Percentiles rank a stretch among this genome's conserved stretches.
phyloP scores from a whole-genome alignment of 2,888 invertebrate species.

The Adineta ricciae region DNA sequence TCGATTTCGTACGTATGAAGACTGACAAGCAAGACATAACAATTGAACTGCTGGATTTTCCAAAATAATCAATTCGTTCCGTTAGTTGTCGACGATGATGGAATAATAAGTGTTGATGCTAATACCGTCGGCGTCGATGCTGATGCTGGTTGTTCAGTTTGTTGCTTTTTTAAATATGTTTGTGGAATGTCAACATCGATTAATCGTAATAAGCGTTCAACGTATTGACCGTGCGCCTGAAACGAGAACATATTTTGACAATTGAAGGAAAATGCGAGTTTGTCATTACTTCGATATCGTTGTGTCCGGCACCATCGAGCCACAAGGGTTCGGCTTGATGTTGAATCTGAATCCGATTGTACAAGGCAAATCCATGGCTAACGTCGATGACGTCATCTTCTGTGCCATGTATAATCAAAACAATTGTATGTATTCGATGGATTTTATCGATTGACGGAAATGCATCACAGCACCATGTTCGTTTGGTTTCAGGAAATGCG shows the following conservation, averaged over 20 bases:
- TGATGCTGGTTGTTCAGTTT: not conserved
- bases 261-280: too few species aligned
- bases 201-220: conserved; percentile 29
- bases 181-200: conserved; percentile 29
- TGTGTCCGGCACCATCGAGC: conserved; percentile 61
- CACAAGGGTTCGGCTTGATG: conserved; percentile 73
- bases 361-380: conserved; percentile 84
- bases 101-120: conserved; percentile 1
- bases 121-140: not conserved
- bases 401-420: conserved; percentile 87
- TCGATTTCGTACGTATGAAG: too few species aligned
- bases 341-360: conserved; percentile 73
- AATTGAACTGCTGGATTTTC: too few species aligned
- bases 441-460: conserved; percentile 82
- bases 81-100: not conserved
- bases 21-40: too few species aligned
- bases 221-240: conserved; percentile 24
- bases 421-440: conserved; percentile 83
- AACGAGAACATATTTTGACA: too few species aligned
- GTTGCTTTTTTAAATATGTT: not conserved
- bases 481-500: conserved; percentile 70
- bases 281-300: conserved; percentile 33
- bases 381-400: conserved; percentile 94
- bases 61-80: not conserved
- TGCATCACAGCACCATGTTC: conserved; percentile 32